Evolutionary conservation across 2,888 invertebrate genomes (phyloP), one percentile per base, ranked within the genome.

Genomic region (Escarpia spicata): DNA sequence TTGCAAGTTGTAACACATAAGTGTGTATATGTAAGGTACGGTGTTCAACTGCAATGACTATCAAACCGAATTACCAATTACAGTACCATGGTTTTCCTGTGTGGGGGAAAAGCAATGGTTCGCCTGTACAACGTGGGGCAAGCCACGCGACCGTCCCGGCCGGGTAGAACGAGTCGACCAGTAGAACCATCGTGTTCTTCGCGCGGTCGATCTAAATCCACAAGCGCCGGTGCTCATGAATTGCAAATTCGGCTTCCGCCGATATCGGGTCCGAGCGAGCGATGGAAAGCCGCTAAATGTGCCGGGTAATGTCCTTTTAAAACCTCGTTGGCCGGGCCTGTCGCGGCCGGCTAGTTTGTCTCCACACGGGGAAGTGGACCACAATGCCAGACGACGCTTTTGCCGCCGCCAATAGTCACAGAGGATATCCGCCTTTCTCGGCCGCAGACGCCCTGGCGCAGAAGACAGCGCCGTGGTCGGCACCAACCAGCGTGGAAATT

Each of bases 241-340:
- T 75, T 75, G 75, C 75, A 75, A 75, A 75, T 75, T 75, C n/a
- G 75, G 75, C 75, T 75, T 75, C 75, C 75, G 75, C 19, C n/a
- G 75, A 75, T 75, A 75, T 19, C 75, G 19, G n/a, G 75, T 75
- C 75, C 19, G 26, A 75, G 75, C 75, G 75, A 75, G 75, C 26
- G 19, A 2, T 26, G 75, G 75, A 75, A 75, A 75, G 75, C 75
- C 75, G n/a, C 75, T 75, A 75, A 75, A 75, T 75, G 75, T 75
- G 75, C 19, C 75, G 75, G n/a, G 75, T 75, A 75, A 75, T 75
- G 75, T 75, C 75, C 75, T n/a, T 75, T 75, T 75, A 75, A 75
- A 75, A 26, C 75, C 75, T 75, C 75, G 75, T 75, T 75, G 75
- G 75, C 75, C 75, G 26, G 75, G n/a, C 75, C 75, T 75, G 75